Conservation (phyloP, 2,113 vertebrate species). For the Saccopteryx bilineata region DNA sequence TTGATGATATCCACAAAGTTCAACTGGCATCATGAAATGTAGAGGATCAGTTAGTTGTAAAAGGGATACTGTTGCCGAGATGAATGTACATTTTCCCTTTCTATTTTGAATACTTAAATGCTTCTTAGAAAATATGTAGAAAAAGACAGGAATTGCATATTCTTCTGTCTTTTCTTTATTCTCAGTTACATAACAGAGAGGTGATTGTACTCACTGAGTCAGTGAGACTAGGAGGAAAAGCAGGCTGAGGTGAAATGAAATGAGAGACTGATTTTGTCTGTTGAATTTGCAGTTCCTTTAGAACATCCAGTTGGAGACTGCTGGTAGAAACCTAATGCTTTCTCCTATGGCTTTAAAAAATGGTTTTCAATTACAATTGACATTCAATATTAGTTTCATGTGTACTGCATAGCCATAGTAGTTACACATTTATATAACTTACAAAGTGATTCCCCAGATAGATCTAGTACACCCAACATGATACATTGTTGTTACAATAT, state of each 20-base stretch:
- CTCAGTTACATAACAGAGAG: neutral
- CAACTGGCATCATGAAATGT: neutral
- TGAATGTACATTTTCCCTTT: neutral
- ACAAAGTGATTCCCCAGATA: neutral
- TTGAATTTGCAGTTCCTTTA: neutral
- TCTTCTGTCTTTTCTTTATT: conserved; percentile 1
- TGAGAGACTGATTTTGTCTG: neutral
- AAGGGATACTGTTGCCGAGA: neutral
- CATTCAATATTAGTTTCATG: neutral
- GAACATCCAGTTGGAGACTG: neutral
- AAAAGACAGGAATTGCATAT: neutral
- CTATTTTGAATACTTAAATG: neutral
- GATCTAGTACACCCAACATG: neutral
- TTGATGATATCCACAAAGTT: neutral
- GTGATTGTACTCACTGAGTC: neutral
- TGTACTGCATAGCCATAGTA: neutral
- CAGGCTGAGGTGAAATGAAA: neutral
- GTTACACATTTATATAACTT: neutral
- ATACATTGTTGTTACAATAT: neutral
- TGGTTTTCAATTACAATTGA: neutral
- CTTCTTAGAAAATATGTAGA: neutral
- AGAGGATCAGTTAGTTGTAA: neutral
- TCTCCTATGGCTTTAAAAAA: neutral
- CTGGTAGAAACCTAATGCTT: neutral
- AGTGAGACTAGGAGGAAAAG: neutral